phyloP scores from a whole-genome alignment of 2,797 vertebrate genomes.

The Distichodus sexfasciatus region DNA sequence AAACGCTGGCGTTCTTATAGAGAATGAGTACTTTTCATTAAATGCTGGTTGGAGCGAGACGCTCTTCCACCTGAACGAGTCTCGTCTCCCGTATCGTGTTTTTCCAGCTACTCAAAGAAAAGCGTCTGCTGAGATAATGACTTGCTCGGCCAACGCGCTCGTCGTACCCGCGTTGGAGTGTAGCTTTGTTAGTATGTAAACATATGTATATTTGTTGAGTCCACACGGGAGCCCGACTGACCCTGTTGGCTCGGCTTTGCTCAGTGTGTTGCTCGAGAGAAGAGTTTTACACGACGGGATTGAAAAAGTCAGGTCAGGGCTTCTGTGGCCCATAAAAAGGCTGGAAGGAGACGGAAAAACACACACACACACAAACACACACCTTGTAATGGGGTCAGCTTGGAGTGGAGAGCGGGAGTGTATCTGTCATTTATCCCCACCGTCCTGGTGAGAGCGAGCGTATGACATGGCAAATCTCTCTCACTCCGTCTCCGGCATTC shows the following conservation, averaged over 20 bases:
- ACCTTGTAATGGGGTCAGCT: conserved; percentile 6
- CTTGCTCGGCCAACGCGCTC: too few relatives aligned
- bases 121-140: too few relatives aligned
- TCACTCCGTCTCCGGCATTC: neutral
- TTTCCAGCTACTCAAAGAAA: too few relatives aligned
- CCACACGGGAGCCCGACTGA: neutral
- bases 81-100: too few relatives aligned
- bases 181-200: too few relatives aligned
- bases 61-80: too few relatives aligned
- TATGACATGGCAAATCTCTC: neutral
- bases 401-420: neutral
- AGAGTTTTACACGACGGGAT: neutral
- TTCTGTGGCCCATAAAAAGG: neutral
- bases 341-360: neutral
- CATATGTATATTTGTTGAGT: neutral
- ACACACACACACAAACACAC: conserved; percentile 1
- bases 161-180: too few relatives aligned
- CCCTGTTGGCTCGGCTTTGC: neutral
- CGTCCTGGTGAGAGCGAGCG: conserved; percentile 1
- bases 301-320: neutral
- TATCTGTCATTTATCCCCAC: conserved; percentile 20
- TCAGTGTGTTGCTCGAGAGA: neutral
- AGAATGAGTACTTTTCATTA: neutral
- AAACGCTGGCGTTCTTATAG: neutral
- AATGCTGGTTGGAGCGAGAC: neutral